Conservation (phyloP, 2,113 vertebrate genomes). For the Crotalus viridis region DNA sequence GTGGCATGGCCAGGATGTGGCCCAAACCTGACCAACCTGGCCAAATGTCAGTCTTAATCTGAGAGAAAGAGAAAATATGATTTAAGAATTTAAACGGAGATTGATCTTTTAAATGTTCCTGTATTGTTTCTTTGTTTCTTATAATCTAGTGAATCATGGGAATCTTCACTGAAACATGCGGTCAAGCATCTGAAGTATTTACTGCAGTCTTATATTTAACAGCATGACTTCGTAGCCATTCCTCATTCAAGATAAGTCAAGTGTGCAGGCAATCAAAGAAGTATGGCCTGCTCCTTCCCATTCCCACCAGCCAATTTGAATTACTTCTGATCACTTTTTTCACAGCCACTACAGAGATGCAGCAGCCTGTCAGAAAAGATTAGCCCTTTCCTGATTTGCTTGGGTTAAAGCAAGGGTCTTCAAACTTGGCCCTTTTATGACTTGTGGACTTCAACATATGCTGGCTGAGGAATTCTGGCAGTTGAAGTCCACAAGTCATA, state of each 20-base stretch:
- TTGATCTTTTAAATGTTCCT: not conserved
- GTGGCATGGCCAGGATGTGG: not conserved
- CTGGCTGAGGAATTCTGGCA: no score
- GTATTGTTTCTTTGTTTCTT: not conserved
- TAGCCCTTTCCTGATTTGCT: not conserved
- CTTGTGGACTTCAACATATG: no score
- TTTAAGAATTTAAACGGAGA: not conserved
- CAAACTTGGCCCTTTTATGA: no score
- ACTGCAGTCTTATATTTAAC: not conserved
- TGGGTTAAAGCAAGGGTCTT: not conserved
- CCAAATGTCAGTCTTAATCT: not conserved
- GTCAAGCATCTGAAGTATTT: not conserved
- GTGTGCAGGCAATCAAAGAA: not conserved
- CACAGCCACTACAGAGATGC: not conserved
- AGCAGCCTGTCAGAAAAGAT: not conserved
- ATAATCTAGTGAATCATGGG: not conserved
- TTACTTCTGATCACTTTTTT: not conserved
- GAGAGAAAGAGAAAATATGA: not conserved
- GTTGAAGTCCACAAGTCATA: no score
- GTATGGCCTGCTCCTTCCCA: not conserved
- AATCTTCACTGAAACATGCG: not conserved
- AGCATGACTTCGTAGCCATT: not conserved
- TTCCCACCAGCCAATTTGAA: not conserved
- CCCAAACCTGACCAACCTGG: not conserved
- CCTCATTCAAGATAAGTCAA: not conserved